phyloP scores from a whole-genome alignment of 2,113 vertebrate species.

The Marmota monax region DNA sequence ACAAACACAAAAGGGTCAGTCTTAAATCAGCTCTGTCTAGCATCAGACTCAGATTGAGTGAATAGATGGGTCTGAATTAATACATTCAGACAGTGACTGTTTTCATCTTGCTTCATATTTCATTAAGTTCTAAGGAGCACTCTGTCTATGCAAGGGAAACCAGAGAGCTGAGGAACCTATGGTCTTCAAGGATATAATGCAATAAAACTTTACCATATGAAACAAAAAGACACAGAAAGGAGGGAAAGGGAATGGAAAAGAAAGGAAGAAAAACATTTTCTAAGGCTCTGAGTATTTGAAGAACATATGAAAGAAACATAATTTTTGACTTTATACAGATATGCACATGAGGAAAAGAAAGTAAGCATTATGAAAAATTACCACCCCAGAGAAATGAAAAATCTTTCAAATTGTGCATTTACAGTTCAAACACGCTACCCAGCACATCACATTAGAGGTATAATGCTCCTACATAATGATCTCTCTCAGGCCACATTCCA shows the following conservation, averaged over 20 bases:
- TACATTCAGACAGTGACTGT: not conserved
- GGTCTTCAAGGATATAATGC: not conserved
- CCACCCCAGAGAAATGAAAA: not conserved
- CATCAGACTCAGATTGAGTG: not conserved
- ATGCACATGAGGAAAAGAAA: not conserved
- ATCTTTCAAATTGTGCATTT: not conserved
- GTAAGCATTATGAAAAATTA: not conserved
- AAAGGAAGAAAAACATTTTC: not conserved
- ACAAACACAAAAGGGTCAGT: not conserved
- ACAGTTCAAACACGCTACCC: not conserved
- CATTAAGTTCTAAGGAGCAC: not conserved
- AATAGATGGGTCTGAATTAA: not conserved
- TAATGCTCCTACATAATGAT: not conserved
- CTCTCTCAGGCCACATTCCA: constrained; percentile 2
- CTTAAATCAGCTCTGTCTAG: not conserved
- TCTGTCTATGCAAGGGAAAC: not conserved
- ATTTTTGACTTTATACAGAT: not conserved
- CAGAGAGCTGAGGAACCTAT: not conserved
- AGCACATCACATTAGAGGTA: not conserved
- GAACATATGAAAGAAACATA: not conserved
- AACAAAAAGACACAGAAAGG: not conserved
- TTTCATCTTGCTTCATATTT: not conserved
- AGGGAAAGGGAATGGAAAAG: not conserved
- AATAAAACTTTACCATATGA: not conserved
- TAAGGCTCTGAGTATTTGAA: constrained; percentile 11